Conservation (phyloP, 2,888 invertebrate species). For the Adineta ricciae region DNA sequence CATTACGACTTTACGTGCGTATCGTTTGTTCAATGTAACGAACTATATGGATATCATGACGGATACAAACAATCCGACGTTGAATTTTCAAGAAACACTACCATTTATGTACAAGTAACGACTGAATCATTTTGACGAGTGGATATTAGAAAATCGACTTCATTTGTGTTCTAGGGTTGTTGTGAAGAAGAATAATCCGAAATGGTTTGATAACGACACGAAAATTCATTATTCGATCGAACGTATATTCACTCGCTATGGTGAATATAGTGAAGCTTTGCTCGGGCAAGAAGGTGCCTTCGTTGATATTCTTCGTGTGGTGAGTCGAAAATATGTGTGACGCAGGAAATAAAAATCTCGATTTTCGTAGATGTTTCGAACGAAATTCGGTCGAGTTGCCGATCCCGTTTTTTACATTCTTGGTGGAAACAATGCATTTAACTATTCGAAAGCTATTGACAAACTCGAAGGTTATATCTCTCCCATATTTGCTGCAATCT, state of each 20-base stretch:
- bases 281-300: neutral
- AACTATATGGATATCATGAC: constrained; percentile 16
- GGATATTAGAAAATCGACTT: no score
- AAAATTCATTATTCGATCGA: neutral
- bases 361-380: neutral
- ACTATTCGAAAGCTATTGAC: constrained; percentile 1
- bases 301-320: constrained; percentile 5
- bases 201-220: neutral
- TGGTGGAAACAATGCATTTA: neutral
- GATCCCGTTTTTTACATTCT: neutral
- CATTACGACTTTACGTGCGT: neutral
- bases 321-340: neutral
- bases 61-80: neutral
- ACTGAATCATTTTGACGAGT: no score
- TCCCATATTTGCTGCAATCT: neutral
- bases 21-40: constrained; percentile 7
- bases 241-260: neutral
- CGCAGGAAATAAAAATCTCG: neutral
- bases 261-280: neutral
- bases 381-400: neutral
- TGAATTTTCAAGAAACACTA: neutral
- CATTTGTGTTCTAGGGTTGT: neutral
- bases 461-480: neutral
- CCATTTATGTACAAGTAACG: neutral
- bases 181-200: neutral